Evolutionary conservation across 2,113 vertebrate genomes (phyloP), one percentile per base, ranked within the genome.

Genomic region (Callorhinus ursinus): DNA sequence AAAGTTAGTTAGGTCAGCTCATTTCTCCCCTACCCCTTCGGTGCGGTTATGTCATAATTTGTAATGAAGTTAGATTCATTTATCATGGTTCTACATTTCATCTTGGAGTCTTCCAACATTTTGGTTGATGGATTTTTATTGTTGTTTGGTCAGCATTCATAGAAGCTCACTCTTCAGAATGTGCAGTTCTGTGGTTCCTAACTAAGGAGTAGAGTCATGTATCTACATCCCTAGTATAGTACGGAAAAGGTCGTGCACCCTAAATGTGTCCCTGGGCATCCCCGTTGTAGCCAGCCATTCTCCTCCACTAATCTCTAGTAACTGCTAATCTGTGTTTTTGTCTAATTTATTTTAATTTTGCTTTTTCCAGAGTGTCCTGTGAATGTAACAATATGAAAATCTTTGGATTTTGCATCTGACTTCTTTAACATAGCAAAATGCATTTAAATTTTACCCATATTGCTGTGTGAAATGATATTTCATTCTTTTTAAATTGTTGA

Each of bases 401-500:
- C 18, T 51, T 65, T 91, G 74, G 22, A 65, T 91, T 96, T 97
- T 96, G 18, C 22, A 7, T 55, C 8, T 61, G 51, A 18, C 8
- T 93, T 96, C 46, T 93, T 96, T 81, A 61, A 91, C 39, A 28
- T 83, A 93, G 61, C 53, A 39, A 72, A 65, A 51, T 63, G 31
- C 18, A 67, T 77, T 93, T 96, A 93, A 92, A 39, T 61, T 92
- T 82, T 61, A 83, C 53, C 4, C 28, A 51, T 95, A 83, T 84
- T 84, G 36, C 79, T 94, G 9, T 93, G 3, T 92, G n/a, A 82
- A 59, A 94, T 94, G 88, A 49, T 84, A 93, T 39, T 84, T 94
- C 19, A 57, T 88, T 88, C 16, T 72, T 96, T 96, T 59, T n/a
- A 53, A 96, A 80, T 79, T 87, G 24, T 88, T 96, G 31, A 94